Conservation (phyloP, 2,797 vertebrate genomes). For the Arvicola amphibius region DNA sequence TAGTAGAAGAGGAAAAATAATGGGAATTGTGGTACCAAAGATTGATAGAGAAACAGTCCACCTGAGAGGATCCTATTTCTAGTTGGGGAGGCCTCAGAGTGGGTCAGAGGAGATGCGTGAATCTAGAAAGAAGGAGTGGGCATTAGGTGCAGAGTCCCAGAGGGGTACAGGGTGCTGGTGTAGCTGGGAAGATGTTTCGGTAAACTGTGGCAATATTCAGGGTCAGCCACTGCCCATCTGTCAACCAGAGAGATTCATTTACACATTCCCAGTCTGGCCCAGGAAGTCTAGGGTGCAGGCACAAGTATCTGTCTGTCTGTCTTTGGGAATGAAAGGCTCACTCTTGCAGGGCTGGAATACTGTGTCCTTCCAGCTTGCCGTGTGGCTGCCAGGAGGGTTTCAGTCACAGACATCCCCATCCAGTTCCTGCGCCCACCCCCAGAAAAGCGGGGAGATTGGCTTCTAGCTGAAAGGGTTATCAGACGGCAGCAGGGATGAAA, state of each 20-base stretch:
- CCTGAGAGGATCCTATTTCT: not conserved
- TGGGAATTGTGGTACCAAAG: not conserved
- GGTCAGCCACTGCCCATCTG: not conserved
- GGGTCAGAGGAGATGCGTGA: not conserved
- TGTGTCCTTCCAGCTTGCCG: not conserved
- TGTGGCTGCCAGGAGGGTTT: not conserved
- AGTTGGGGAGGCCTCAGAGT: not conserved
- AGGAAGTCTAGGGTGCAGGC: too few relatives aligned
- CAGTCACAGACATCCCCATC: not conserved
- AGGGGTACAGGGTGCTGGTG: not conserved
- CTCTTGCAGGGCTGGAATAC: not conserved
- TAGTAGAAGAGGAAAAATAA: not conserved
- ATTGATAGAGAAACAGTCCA: not conserved
- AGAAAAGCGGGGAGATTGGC: conserved; percentile 47
- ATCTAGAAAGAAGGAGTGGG: not conserved
- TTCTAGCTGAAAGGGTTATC: conserved; percentile 69
- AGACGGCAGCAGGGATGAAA: conserved; percentile 70
- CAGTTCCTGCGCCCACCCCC: not conserved
- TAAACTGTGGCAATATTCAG: not conserved
- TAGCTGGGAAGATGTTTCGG: not conserved
- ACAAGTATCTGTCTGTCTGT: not conserved
- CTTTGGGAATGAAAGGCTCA: not conserved
- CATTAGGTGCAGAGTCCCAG: not conserved
- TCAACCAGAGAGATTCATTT: not conserved
- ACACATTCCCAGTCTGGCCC: not conserved